Base-by-base conservation (phyloP, 2,888 invertebrate species). In the Sphinx pinastri region DNA sequence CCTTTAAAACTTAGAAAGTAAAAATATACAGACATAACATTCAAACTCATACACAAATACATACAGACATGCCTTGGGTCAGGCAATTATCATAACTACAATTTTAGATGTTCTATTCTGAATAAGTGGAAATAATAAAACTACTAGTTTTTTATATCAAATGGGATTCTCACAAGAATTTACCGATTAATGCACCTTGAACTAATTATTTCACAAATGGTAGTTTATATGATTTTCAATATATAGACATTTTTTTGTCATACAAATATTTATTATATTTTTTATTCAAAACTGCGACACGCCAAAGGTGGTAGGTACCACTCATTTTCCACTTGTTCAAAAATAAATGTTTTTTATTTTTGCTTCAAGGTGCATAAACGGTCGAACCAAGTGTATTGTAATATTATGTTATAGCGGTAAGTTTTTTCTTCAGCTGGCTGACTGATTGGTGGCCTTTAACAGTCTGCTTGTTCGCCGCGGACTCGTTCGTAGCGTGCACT, bases 401-500 rank as follows among this genome's bases (percentile, higher is more conserved):
- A 66, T 69, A 45, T 77, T 88, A 89, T 76, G 86, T 84, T 76
- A 86, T 80, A 59, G 84, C 83, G 31, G 85, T 83, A 68, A 85
- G 76, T 80, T 91, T 91, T 80, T 91, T 93, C 88, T 91, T 93
- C 73, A 91, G 77, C 75, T 95, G 88, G 88, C 90, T 86, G 90
- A 91, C 85, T 45, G 91, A 89, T 73, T 88, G 88, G 77, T 88
- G 89, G 6, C 83, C 86, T 77, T 89, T 91, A 71, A 89, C 83
- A 7, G 85, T 78, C 72, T 87, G 90, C 81, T 88, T 93, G 84
- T 81, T 89, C 78, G 78, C 83, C 71, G 79, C 80, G 67, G 84
- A 81, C 58, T 81, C 90, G 85, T 94, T 92, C 66, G 94, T 94
- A 31, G 96, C 96, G 70, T 96, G 79, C 73, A 84, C 81, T 3